Percentiles rank a stretch among this genome's conserved stretches.
These are phyloP conservation scores for Sphaerodactylus townsendi DNA, from an alignment of 2,113 vertebrate species.

Conservation along the genomic window DNA sequence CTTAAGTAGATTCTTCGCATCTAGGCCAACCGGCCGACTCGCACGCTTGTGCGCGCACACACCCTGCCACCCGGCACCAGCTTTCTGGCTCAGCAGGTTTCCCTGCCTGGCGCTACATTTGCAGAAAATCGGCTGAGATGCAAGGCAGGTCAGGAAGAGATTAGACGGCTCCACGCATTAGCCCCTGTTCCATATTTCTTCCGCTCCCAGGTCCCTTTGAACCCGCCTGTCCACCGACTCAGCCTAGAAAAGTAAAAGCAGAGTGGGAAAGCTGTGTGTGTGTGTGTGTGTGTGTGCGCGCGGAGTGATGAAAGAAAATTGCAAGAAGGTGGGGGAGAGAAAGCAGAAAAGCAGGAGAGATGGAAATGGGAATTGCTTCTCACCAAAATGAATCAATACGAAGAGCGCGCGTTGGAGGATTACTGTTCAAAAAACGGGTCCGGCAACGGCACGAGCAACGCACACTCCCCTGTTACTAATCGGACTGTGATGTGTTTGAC, in stretches of 20 bases:
- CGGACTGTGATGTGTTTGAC: slow-evolving; percentile 75
- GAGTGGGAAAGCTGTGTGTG: not conserved
- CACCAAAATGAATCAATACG: slow-evolving; percentile 64
- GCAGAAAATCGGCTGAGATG: slow-evolving; percentile 30
- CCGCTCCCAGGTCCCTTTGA: slow-evolving; percentile 43
- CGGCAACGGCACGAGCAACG: slow-evolving; percentile 20
- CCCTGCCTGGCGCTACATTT: slow-evolving; percentile 36
- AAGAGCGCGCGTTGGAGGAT: slow-evolving; percentile 52
- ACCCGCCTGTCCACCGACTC: slow-evolving; percentile 35
- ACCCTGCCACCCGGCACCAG: no score
- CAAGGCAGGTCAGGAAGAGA: slow-evolving; percentile 43
- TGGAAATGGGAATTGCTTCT: slow-evolving; percentile 45
- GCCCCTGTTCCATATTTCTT: slow-evolving; percentile 5
- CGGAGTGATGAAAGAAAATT: slow-evolving; percentile 15
- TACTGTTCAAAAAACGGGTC: slow-evolving; percentile 27
- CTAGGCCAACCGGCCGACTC: no score
- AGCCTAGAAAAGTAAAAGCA: not conserved
- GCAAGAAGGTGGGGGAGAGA: not conserved
- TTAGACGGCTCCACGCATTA: slow-evolving; percentile 40
- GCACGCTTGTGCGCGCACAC: no score
- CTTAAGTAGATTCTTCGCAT: no score
- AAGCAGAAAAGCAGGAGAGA: slow-evolving; percentile 30
- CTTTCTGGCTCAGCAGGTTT: slow-evolving; percentile 27
- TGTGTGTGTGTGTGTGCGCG: no score
- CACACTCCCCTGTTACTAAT: slow-evolving; percentile 62